Evolutionary conservation across 2,888 invertebrate genomes (phyloP).

Genomic region (Drosophila recens): DNA sequence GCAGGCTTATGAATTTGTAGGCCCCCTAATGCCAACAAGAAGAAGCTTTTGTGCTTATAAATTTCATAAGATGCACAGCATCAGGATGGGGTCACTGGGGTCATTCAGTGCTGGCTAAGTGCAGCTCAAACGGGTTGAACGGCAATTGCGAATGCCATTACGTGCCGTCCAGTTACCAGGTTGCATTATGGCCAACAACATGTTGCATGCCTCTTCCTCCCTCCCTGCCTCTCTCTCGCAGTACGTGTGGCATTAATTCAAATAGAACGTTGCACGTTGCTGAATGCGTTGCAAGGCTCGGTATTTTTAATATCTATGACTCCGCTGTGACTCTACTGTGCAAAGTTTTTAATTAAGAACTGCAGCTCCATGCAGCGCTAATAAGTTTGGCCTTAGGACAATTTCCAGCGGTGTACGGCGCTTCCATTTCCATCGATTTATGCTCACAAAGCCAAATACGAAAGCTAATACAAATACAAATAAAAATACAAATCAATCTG

Average conservation of each 20-base stretch:
- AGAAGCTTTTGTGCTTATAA: conserved; percentile 19
- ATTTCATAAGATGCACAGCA: conserved; percentile 3
- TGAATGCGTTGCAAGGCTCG: neutral
- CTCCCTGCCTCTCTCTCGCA: no score
- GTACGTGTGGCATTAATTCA: conserved; percentile 46
- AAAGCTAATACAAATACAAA: conserved; percentile 13
- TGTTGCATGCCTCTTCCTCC: conserved; percentile 34
- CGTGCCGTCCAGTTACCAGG: conserved; percentile 58
- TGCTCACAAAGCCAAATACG: conserved; percentile 9
- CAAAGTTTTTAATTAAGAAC: conserved; percentile 73
- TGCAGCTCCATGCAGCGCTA: conserved; percentile 28
- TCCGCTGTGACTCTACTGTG: conserved; percentile 25
- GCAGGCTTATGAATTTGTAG: conserved; percentile 24
- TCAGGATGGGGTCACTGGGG: neutral
- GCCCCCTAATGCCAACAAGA: conserved; percentile 16
- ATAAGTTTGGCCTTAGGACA: conserved; percentile 27
- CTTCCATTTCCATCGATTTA: conserved; percentile 3
- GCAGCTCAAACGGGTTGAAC: conserved; percentile 40
- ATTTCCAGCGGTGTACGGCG: conserved; percentile 7
- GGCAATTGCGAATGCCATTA: conserved; percentile 57
- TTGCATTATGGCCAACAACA: conserved; percentile 64
- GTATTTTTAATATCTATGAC: conserved; percentile 49
- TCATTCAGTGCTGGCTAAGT: conserved; percentile 6
- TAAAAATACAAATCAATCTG: conserved; percentile 65
- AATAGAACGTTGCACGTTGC: conserved; percentile 10